A percentile compares a stretch with the other conserved stretches of the same genome.
Evolutionary conservation across 2,888 invertebrate genomes (phyloP).

Genomic region (Nesidiocoris tenuis): DNA sequence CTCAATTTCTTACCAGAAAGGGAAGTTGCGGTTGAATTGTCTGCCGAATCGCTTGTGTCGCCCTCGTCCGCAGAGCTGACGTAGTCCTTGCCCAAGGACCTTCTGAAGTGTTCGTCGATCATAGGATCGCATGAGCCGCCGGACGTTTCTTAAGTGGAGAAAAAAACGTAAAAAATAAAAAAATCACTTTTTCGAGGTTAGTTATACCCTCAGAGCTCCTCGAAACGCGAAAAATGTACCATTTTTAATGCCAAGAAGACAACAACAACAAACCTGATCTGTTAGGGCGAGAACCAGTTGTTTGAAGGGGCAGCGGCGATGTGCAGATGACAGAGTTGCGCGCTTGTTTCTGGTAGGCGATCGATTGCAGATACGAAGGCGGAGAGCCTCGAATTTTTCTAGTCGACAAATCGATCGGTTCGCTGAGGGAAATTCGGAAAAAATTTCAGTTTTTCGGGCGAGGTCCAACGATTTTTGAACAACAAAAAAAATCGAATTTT

Average conservation of each 20-base stretch:
- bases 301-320: slow-evolving; percentile 16
- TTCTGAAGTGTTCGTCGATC: slow-evolving; percentile 92
- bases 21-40: slow-evolving; percentile 46
- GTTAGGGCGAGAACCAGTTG: slow-evolving; percentile 20
- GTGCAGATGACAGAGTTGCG: slow-evolving; percentile 47
- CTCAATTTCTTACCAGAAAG: slow-evolving; percentile 50
- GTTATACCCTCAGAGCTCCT: too few species aligned
- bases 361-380: slow-evolving; percentile 48
- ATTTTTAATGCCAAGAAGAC: too few species aligned
- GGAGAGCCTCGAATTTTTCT: slow-evolving; percentile 49
- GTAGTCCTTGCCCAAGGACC: slow-evolving; percentile 83
- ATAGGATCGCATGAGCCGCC: slow-evolving; percentile 74
- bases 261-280: slow-evolving; percentile 39
- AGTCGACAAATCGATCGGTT: slow-evolving; percentile 51
- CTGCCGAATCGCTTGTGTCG: slow-evolving; percentile 45
- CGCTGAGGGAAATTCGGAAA: slow-evolving; percentile 46
- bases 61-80: slow-evolving; percentile 54
- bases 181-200: too few species aligned
- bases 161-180: too few species aligned
- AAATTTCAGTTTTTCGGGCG: slow-evolving; percentile 9
- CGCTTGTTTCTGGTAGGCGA: slow-evolving; percentile 45
- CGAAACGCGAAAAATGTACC: too few species aligned
- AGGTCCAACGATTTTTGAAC: background rate
- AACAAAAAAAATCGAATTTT: slow-evolving; percentile 4
- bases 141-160: slow-evolving; percentile 36